Evolutionary conservation across 2,797 vertebrate genomes (phyloP).

Genomic region (Linurgus olivaceus): DNA sequence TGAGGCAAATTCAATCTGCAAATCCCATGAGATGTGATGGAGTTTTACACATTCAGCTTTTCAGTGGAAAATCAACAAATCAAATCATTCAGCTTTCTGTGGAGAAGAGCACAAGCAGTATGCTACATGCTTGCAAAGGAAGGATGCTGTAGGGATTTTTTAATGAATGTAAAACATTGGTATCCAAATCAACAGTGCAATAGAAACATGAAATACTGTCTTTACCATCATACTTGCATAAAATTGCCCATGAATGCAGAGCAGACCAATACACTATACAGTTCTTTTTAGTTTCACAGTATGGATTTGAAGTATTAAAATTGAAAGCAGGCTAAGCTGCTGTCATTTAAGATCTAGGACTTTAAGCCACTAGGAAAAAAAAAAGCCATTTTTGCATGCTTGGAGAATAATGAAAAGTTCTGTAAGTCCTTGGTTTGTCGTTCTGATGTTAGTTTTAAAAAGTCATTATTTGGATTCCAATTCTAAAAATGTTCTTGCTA

Average conservation of each 20-base stretch:
- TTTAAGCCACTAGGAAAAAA: neutral
- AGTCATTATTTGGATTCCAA: neutral
- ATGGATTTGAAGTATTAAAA: slow-evolving; percentile 43
- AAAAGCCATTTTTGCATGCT: neutral
- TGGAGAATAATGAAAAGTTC: slow-evolving; percentile 15
- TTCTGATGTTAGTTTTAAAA: neutral
- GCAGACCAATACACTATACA: neutral
- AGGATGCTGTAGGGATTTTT: neutral
- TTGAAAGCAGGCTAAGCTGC: slow-evolving; percentile 53
- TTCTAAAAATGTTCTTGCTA: neutral
- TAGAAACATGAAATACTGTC: neutral
- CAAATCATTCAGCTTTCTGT: neutral
- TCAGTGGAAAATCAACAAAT: neutral
- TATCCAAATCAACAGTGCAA: neutral
- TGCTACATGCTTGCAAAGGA: neutral
- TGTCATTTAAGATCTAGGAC: slow-evolving; percentile 51
- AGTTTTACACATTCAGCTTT: neutral
- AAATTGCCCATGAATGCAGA: neutral
- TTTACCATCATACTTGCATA: neutral
- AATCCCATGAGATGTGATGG: neutral
- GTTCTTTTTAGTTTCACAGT: neutral
- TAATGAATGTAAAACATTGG: neutral
- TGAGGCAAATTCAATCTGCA: neutral
- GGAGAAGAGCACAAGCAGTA: neutral
- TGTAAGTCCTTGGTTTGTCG: neutral